These are phyloP conservation scores for Astreopora myriophthalma DNA, from an alignment of 64 coral and sea anemone genomes.

Conservation along the genomic window DNA sequence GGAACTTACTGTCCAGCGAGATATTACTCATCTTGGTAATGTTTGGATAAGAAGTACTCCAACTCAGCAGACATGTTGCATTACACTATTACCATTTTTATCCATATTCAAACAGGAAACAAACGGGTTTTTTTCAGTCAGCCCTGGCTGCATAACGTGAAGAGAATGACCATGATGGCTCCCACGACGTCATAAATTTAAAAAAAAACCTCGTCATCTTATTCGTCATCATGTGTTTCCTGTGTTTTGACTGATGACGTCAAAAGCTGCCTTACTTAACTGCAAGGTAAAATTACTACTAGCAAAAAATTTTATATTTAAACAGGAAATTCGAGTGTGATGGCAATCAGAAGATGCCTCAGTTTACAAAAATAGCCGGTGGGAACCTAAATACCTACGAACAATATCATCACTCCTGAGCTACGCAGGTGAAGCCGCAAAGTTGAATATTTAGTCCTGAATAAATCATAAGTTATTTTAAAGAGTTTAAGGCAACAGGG, in stretches of 20 bases:
- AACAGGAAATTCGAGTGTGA: background rate
- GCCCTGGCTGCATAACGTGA: no score
- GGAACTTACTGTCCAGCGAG: background rate
- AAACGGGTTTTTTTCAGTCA: background rate
- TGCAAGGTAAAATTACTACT: background rate
- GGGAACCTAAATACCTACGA: background rate
- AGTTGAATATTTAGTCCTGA: background rate
- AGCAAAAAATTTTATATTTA: background rate
- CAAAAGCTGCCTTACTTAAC: background rate
- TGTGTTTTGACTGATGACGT: background rate
- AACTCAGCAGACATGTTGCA: background rate
- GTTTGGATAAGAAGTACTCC: background rate
- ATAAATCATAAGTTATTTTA: background rate
- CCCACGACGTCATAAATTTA: no score
- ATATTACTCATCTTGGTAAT: background rate
- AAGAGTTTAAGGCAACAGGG: background rate
- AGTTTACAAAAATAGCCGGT: background rate
- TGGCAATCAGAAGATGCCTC: background rate
- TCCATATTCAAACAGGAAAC: background rate
- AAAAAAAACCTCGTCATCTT: no score
- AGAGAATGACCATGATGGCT: no score
- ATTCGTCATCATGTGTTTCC: background rate
- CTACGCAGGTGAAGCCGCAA: background rate
- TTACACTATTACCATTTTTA: background rate
- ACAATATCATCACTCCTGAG: background rate